Base-by-base conservation (phyloP, 1,140 invertebrate genomes). In the Ylistrum balloti region DNA sequence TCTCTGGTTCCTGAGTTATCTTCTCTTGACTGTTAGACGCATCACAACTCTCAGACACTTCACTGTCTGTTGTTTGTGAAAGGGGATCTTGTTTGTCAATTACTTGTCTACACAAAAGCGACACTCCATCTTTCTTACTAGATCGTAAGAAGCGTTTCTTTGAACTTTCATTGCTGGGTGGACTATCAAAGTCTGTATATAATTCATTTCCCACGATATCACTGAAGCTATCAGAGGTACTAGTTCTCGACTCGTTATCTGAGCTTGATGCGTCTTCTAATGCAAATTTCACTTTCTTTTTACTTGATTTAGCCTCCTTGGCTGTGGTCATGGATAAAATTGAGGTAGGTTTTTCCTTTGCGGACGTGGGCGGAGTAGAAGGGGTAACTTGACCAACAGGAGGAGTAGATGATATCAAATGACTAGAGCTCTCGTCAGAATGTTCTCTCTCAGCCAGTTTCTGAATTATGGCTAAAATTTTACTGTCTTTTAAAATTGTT, bases 401-500 rank as follows among this genome's bases (percentile, higher is more conserved):
- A 45, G 13, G 86, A 33, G 41, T 89, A 28, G 33, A 89, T 41
- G 86, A 92, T n/a, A 34, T 92, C 86, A 89, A 89, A 34, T 5
- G 91, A 35, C 48, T 88, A 74, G 88, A 38, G 33, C 88, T 33
- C 41, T 90, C 92, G 33, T 95, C 93, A 87, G 89, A 86, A 28
- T 91, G 89, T 85, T 93, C 92, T 85, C 88, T 32, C 5, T 56
- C 90, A 22, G 93, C 93, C 88, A 92, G 91, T 85, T 97, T 97
- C 95, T 99, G 97, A 85, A 99, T 97, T 28, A 98, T 97, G 33
- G 90, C 91, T 88, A 97, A 93, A 86, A 99, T 98, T 95, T 99
- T 98, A 94, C 98, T 99, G 93, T 99, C 98, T 95, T 98, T 98
- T 1, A 99, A 96, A 96, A 99, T 98, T 0, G 98, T 99, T 96